Evolutionary conservation across 2,113 vertebrate genomes (phyloP), one percentile per base, ranked within the genome.

Genomic region (Bombycilla garrulus): DNA sequence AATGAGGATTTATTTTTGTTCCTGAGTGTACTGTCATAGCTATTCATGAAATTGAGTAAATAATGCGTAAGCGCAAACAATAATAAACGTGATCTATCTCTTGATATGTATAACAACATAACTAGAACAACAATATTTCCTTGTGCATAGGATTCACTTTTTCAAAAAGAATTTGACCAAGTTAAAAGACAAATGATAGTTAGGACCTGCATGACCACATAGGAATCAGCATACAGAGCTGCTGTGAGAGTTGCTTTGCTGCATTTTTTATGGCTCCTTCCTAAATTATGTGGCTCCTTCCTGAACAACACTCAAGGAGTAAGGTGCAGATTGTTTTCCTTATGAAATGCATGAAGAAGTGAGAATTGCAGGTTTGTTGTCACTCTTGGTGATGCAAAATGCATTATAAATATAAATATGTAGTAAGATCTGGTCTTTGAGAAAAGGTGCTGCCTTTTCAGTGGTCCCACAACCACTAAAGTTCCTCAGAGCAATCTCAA

Each of bases 1-100:
- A 61, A 86, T 74, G 64, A 81, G 60, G 69, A 86, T 93, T 94
- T 86, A 65, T 86, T 89, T 91, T 74, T 86, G 31, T 60, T 89
- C 51, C n/a, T 76, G 53, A 3, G 7, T 60, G 65, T 14, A 8
- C 47, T 74, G 72, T 36, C 47, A 91, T 44, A 78, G 22, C 53
- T 86, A 71, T 64, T 89, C 35, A 86, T 56, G 65, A 81, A 92
- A 93, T 9, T 3, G 28, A 48, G 16, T 66, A 73, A 83, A 62
- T 33, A 77, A 66, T 45, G 14, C 42, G 24, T 84, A 58, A 73
- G 17, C 8, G 36, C 88, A 77, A 91, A 86, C 60, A 81, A 69
- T 71, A 95, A 86, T 25, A 58, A 81, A 78, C 54, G 42, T 28
- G 40, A 91, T 88, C 51, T 72, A 22, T 48, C 58, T 82, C 51